phyloP scores from a whole-genome alignment of 2,113 vertebrate species.

The Rutilus rutilus region DNA sequence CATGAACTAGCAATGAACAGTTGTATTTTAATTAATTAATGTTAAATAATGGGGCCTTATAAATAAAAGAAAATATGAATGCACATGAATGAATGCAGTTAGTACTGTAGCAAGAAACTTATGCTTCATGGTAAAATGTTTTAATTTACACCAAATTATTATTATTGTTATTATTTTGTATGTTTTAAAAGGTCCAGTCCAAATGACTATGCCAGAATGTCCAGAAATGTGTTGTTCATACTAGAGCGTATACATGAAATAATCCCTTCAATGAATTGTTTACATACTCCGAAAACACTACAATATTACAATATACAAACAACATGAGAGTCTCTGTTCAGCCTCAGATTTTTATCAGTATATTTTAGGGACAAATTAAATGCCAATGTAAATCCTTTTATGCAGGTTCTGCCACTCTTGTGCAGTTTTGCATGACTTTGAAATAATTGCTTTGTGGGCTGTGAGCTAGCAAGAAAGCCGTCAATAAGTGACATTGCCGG shows the following conservation, averaged over 20 bases:
- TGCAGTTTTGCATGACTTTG: constrained; percentile 13
- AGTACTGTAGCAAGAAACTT: no score
- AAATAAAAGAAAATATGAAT: no score
- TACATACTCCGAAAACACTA: background rate
- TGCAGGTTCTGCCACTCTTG: constrained; percentile 30
- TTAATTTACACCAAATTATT: no score
- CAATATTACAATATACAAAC: background rate
- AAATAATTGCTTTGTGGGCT: constrained; percentile 43
- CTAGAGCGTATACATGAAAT: background rate
- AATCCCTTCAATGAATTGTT: background rate
- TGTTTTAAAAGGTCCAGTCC: background rate
- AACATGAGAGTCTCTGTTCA: background rate
- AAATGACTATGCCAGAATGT: background rate
- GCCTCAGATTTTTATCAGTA: constrained; percentile 2
- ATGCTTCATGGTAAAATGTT: no score
- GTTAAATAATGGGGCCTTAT: background rate
- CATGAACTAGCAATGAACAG: background rate
- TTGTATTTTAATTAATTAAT: background rate
- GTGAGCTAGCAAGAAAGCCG: background rate
- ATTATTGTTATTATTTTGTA: no score
- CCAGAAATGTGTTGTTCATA: background rate
- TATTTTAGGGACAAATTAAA: constrained; percentile 27
- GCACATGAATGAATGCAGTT: no score
- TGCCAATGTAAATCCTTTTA: constrained; percentile 21
- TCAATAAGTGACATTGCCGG: constrained; percentile 50